These are phyloP conservation scores for Drosophila diplacantha DNA, from an alignment of 2,888 invertebrate genomes.

Conservation along the genomic window DNA sequence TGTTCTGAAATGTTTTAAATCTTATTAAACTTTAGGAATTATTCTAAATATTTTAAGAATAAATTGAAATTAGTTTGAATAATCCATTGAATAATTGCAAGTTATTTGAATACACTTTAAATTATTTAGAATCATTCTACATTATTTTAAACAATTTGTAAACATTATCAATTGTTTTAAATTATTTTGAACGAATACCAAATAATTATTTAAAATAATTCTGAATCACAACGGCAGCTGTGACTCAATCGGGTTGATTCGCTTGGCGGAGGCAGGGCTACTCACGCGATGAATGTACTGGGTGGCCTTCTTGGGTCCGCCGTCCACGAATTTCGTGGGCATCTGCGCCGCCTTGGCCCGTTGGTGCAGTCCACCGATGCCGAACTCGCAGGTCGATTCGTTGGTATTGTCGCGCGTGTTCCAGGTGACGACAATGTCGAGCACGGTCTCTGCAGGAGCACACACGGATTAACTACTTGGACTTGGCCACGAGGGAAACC, in stretches of 20 bases:
- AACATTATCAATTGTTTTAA: neutral
- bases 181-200: neutral
- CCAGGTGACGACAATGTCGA: constrained; percentile 89
- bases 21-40: too few relatives aligned
- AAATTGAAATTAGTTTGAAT: too few relatives aligned
- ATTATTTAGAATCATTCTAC: neutral
- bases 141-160: neutral
- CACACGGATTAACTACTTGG: constrained; percentile 25
- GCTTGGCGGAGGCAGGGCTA: constrained; percentile 27
- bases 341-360: constrained; percentile 79
- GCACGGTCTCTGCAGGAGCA: constrained; percentile 79
- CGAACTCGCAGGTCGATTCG: constrained; percentile 86
- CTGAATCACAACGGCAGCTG: neutral
- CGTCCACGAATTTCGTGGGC: constrained; percentile 84
- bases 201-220: neutral
- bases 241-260: neutral
- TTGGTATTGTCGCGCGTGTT: constrained; percentile 84
- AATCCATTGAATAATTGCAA: too few relatives aligned
- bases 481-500: constrained; percentile 2
- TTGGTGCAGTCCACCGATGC: constrained; percentile 80
- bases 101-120: neutral
- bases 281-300: constrained; percentile 89
- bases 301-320: constrained; percentile 81
- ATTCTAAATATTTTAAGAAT: too few relatives aligned
- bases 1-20: too few relatives aligned